Evolutionary conservation across 2,797 vertebrate species (phyloP).

Genomic region (Amazonetta brasiliensis): DNA sequence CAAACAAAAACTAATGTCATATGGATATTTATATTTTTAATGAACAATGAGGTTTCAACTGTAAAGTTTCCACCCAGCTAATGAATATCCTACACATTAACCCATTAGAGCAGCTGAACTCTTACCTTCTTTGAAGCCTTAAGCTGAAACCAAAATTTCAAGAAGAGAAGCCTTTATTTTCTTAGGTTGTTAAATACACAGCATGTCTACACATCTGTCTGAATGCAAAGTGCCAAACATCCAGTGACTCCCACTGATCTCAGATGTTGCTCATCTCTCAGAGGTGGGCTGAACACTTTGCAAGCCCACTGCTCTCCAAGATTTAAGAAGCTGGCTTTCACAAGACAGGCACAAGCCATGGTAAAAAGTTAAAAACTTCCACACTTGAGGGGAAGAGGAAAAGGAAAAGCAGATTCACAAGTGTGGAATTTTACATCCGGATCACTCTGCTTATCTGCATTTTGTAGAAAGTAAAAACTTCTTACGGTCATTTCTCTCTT

Average conservation of each 20-base stretch:
- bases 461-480: not conserved
- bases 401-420: not conserved
- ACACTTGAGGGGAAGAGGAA: not conserved
- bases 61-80: not conserved
- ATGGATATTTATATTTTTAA: conserved; percentile 3
- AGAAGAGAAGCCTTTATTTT: not conserved
- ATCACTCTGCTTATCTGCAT: not conserved
- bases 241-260: not conserved
- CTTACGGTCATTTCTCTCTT: not conserved
- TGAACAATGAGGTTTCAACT: not conserved
- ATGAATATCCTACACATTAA: not conserved
- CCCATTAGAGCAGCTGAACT: not conserved
- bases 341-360: not conserved
- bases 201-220: not conserved
- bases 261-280: not conserved
- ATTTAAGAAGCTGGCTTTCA: not conserved
- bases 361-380: not conserved
- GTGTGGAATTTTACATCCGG: not conserved
- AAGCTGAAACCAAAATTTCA: not conserved
- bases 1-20: not conserved
- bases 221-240: not conserved
- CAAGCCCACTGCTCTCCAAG: not conserved
- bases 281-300: not conserved
- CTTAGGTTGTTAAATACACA: conserved; percentile 10
- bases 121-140: conserved; percentile 3